A percentile compares a stretch with the other conserved stretches of the same genome.
phyloP scores from a whole-genome alignment of 2,113 vertebrate species.

The mouse (Mus musculus) region DNA sequence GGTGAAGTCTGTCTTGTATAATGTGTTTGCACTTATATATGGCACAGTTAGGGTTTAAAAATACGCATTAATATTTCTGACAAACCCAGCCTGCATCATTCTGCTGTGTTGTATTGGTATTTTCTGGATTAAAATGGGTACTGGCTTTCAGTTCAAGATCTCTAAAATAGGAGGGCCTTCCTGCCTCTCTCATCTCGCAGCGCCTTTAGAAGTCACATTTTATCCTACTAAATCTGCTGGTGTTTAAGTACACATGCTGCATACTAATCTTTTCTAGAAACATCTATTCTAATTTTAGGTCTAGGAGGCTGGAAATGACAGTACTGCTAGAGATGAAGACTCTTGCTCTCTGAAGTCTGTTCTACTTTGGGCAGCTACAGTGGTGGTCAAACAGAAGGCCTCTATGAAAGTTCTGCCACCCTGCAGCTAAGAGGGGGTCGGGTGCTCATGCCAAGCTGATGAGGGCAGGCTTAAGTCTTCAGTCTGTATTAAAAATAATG shows the following conservation, averaged over 20 bases:
- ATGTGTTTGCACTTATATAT: neutral
- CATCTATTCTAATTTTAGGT: neutral
- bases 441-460: neutral
- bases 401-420: neutral
- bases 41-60: neutral
- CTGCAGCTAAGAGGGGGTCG: neutral
- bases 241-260: neutral
- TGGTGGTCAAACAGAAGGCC: neutral
- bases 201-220: neutral
- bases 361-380: neutral
- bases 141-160: slow-evolving; percentile 30
- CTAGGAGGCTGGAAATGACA: neutral
- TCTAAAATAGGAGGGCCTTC: neutral
- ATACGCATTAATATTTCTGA: neutral
- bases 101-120: neutral
- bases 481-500: neutral
- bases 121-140: neutral
- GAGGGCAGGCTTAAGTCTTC: neutral
- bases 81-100: neutral
- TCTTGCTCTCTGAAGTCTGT: neutral
- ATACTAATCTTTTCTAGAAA: neutral
- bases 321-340: neutral
- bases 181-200: neutral
- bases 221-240: neutral
- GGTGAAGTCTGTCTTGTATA: neutral